Base-by-base conservation (phyloP, 2,888 invertebrate species). In the Drosophila demipolita region DNA sequence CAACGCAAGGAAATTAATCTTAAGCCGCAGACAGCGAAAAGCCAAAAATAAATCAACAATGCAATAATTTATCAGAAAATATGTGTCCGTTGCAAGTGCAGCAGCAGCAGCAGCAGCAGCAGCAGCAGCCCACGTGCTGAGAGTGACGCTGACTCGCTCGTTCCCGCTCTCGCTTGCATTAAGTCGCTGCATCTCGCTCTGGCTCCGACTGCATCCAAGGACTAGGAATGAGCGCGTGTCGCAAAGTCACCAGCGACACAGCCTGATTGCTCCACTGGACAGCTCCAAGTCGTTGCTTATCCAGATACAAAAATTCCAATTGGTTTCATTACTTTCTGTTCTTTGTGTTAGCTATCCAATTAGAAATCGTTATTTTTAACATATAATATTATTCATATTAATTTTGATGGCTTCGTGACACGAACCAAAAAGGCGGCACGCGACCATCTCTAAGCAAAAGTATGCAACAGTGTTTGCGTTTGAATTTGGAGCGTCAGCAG, bases 1-100 rank as follows among this genome's bases (percentile, higher is more conserved):
- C 78, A 80, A 80, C 87, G 78, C 86, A 89, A 90, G 87, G 83
- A 90, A 90, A 90, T 90, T 89, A 90, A 90, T 90, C 90, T 89
- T 83, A 85, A 91, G 91, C 89, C 87, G 90, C 90, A 89, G 91
- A 90, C 90, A 87, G 89, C 83, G 87, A 87, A 89, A 89, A 90
- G 87, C 87, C 87, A 87, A 88, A 89, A 89, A 88, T 88, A 88
- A 88, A 88, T 88, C 87, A 88, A 88, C 87, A 84, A 83, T 76
- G 87, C 85, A 85, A 90, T 91, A 90, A 90, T 89, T 90, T 89
- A 90, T 85, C 87, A 88, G 87, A 83, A 86, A 85, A 90, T 88
- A 89, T 89, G 85, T 85, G 90, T 83, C 83, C 78, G 86, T 79
- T 85, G 88, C 86, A 84, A 83, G 77, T 66, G 74, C 74, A 67